These are phyloP conservation scores for Nysson spinosus DNA, from an alignment of 2,888 invertebrate genomes.

Conservation along the genomic window DNA sequence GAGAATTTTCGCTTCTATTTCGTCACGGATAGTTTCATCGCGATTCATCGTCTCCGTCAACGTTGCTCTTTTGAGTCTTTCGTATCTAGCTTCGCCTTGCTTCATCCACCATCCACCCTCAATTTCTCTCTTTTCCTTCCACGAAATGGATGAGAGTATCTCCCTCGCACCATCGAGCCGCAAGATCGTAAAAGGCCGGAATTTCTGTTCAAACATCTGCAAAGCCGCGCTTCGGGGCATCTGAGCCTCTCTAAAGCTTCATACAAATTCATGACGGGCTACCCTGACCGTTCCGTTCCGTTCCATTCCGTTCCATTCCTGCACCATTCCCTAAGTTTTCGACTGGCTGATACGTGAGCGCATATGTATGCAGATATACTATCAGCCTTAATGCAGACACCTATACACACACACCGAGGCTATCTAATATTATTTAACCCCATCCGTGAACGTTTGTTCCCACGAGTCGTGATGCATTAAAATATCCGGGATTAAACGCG, in stretches of 20 bases:
- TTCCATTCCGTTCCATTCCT: too few relatives aligned
- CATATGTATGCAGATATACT: conserved; percentile 6
- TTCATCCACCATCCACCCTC: too few relatives aligned
- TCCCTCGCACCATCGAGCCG: not conserved
- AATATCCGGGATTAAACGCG: too few relatives aligned
- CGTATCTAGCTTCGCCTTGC: not conserved
- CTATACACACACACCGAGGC: conserved; percentile 21
- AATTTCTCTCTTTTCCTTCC: conserved; percentile 6
- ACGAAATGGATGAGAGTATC: not conserved
- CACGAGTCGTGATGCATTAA: too few relatives aligned
- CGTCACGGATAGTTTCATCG: conserved; percentile 23
- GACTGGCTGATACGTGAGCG: conserved; percentile 6
- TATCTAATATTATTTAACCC: too few relatives aligned
- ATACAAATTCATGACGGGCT: conserved; percentile 60
- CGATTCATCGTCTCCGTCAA: conserved; percentile 7
- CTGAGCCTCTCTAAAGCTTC: conserved; percentile 57
- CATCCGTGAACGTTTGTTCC: too few relatives aligned
- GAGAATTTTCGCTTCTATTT: too few relatives aligned
- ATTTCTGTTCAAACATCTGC: conserved; percentile 62
- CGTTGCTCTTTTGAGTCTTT: conserved; percentile 6
- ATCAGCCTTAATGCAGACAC: not conserved
- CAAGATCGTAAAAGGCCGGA: conserved; percentile 56
- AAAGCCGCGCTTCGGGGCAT: conserved; percentile 53
- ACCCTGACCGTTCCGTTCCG: conserved; percentile 37
- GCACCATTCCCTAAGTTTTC: conserved; percentile 54